Evolutionary conservation across 2,113 vertebrate genomes (phyloP), one percentile per base, ranked within the genome.

Genomic region (Ochotona princeps): DNA sequence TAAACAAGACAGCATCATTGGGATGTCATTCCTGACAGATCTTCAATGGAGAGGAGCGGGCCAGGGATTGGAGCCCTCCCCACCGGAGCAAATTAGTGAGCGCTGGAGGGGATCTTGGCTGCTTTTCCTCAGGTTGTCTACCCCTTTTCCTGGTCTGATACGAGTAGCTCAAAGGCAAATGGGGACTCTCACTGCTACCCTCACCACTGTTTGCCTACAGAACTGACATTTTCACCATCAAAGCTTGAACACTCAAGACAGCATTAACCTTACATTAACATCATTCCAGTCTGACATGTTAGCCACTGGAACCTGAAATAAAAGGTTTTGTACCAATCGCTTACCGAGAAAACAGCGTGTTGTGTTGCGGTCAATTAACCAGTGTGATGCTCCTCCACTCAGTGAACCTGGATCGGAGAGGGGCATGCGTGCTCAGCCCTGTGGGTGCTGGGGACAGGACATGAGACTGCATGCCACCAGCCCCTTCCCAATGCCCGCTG

Each of bases 251-350:
- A 91, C 92, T 96, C 84, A 87, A 95, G 89, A 92, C 95, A 96
- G 96, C 85, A 93, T 98, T 97, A 97, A 97, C 96, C 90, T 96
- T 94, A 97, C 90, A 97, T 97, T 96, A 95, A 96, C 96, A 97
- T 61, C 89, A 89, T 96, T 83, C 76, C 91, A 96, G 92, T 95
- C 93, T 96, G 97, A 97, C 92, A 89, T 91, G 95, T 93, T 96
- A 97, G 93, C 90, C 44, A 90, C 28, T 75, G 92, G 95, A 94
- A 91, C 83, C 82, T 76, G 75, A 96, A 97, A 92, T 83, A 96
- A 96, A 86, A 96, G 94, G 95, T 89, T 84, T 94, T 51, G 47
- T 70, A 84, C 81, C 76, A 76, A 74, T 94, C 92, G 95, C 96
- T 97, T 69, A 26, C 94, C 93, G 97, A 95, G 96, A 96, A 97